Evolutionary conservation across 2,888 invertebrate species (phyloP).

Genomic region (Melinaea marsaeus): DNA sequence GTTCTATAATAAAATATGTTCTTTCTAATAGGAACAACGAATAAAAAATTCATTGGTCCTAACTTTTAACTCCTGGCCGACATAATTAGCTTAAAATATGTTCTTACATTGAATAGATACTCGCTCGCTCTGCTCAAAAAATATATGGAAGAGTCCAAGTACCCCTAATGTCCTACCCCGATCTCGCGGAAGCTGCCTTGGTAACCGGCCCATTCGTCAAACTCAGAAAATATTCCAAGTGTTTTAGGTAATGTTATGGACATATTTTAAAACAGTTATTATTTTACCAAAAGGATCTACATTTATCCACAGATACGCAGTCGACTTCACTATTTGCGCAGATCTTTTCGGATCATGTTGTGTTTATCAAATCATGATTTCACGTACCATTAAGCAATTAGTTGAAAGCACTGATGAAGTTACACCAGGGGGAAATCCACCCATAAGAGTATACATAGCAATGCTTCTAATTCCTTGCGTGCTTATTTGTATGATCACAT

Average conservation of each 20-base stretch:
- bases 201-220: slow-evolving; percentile 39
- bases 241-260: slow-evolving; percentile 40
- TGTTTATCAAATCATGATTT: slow-evolving; percentile 45
- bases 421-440: slow-evolving; percentile 27
- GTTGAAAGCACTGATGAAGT: slow-evolving; percentile 35
- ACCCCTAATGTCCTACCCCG: slow-evolving; percentile 47
- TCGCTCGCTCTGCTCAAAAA: slow-evolving; percentile 48
- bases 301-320: slow-evolving; percentile 35
- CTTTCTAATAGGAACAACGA: too few species aligned
- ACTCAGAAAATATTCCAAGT: slow-evolving; percentile 35
- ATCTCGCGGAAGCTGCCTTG: slow-evolving; percentile 46
- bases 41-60: too few species aligned
- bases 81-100: too few species aligned
- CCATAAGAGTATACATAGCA: slow-evolving; percentile 38
- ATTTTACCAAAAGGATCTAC: background rate
- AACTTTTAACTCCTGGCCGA: too few species aligned
- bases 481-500: slow-evolving; percentile 47
- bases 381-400: slow-evolving; percentile 44
- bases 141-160: slow-evolving; percentile 46
- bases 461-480: slow-evolving; percentile 43
- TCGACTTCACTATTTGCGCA: slow-evolving; percentile 40
- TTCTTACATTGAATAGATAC: slow-evolving; percentile 36
- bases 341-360: slow-evolving; percentile 50
- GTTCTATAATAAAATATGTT: too few species aligned
- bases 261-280: background rate